These are phyloP conservation scores for Galleria mellonella DNA, from an alignment of 1,140 invertebrate genomes.

Conservation along the genomic window DNA sequence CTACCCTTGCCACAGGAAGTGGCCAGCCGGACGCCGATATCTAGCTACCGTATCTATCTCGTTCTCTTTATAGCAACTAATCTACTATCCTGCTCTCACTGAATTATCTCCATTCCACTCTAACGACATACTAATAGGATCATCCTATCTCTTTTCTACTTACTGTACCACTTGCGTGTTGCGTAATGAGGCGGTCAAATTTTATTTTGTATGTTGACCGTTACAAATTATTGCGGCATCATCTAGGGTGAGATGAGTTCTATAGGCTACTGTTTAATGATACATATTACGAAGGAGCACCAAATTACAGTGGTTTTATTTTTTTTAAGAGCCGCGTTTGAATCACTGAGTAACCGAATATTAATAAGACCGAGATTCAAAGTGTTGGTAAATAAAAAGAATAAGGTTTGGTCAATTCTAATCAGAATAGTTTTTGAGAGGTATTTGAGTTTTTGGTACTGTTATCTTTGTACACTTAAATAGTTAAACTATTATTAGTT, in stretches of 20 bases:
- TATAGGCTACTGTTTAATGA: constrained; percentile 38
- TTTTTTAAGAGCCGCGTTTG: background rate
- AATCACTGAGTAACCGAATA: no score
- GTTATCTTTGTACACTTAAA: no score
- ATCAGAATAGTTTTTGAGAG: no score
- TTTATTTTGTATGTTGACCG: constrained; percentile 60
- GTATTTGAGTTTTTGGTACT: no score
- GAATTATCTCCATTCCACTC: constrained; percentile 29
- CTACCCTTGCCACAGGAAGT: constrained; percentile 44
- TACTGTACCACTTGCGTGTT: constrained; percentile 48
- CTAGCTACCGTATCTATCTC: constrained; percentile 65
- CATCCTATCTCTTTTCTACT: constrained; percentile 30
- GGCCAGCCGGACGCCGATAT: constrained; percentile 62
- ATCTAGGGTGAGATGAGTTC: constrained; percentile 19
- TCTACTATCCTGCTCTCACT: constrained; percentile 35
- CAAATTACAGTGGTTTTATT: constrained; percentile 20
- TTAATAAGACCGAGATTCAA: no score
- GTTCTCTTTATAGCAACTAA: constrained; percentile 51
- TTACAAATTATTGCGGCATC: constrained; percentile 53
- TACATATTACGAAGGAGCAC: constrained; percentile 20
- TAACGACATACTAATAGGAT: constrained; percentile 17
- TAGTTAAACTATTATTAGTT: no score
- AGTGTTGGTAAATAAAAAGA: background rate
- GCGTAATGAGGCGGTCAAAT: constrained; percentile 61
- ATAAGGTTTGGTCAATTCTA: background rate